phyloP scores from a whole-genome alignment of 2,797 vertebrate species.

The Chelonia mydas region DNA sequence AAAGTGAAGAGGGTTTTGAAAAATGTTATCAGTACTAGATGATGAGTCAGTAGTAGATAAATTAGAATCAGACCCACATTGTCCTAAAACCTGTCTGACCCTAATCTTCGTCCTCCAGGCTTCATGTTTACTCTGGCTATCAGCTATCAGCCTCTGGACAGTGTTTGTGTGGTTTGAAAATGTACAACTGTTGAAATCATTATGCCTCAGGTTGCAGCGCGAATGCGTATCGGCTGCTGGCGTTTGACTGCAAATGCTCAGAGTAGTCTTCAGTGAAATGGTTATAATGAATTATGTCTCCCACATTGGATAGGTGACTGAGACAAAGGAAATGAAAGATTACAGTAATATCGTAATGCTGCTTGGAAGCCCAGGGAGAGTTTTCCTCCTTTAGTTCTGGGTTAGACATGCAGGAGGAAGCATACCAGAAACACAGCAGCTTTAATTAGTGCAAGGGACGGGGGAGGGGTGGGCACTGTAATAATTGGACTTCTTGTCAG shows the following conservation, averaged over 20 bases:
- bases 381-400: neutral
- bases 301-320: neutral
- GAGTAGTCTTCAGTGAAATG: constrained; percentile 4
- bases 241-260: neutral
- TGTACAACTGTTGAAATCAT: neutral
- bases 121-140: neutral
- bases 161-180: neutral
- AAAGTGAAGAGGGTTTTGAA: rapidly evolving
- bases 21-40: neutral
- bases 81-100: constrained; percentile 8
- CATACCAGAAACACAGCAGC: constrained; percentile 20
- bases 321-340: neutral
- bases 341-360: constrained; percentile 24
- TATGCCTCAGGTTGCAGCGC: neutral
- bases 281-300: neutral
- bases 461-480: neutral
- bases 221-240: neutral
- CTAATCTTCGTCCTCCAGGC: neutral
- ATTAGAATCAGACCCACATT: neutral
- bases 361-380: neutral
- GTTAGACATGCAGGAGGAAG: constrained; percentile 44
- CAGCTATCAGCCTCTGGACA: neutral
- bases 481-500: constrained; percentile 30
- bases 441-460: constrained; percentile 51
- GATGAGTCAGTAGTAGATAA: neutral